A percentile compares a stretch with the other conserved stretches of the same genome.
These are phyloP conservation scores for Drosophila picticornis DNA, from an alignment of 2,888 invertebrate genomes.

Conservation along the genomic window DNA sequence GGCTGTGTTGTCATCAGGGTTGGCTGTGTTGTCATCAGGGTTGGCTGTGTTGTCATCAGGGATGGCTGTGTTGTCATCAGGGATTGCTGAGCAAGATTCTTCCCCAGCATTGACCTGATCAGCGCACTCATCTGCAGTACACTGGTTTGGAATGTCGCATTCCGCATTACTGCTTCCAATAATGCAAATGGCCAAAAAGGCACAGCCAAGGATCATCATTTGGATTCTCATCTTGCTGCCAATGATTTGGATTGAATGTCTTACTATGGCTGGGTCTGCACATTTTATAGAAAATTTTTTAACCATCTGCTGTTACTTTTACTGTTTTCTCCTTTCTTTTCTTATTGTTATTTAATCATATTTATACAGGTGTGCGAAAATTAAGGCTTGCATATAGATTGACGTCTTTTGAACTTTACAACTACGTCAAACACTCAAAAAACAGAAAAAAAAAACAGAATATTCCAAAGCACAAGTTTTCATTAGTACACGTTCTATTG, in stretches of 20 bases:
- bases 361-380: too few relatives aligned
- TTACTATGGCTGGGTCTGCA: not conserved
- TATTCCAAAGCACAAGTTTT: too few relatives aligned
- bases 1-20: too few relatives aligned
- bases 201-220: constrained; percentile 18
- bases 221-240: constrained; percentile 22
- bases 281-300: constrained; percentile 21
- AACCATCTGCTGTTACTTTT: not conserved
- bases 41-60: too few relatives aligned
- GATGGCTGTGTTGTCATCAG: too few relatives aligned
- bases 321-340: not conserved
- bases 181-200: constrained; percentile 18
- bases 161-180: constrained; percentile 6
- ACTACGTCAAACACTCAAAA: too few relatives aligned
- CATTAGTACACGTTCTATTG: not conserved
- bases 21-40: too few relatives aligned
- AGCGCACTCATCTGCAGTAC: not conserved
- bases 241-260: constrained; percentile 2
- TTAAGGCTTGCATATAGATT: too few relatives aligned
- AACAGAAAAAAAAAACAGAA: too few relatives aligned
- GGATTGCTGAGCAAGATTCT: too few relatives aligned
- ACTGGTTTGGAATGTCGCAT: not conserved
- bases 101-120: not conserved
- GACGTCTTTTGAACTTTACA: too few relatives aligned
- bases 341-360: not conserved